A percentile compares a stretch with the other conserved stretches of the same genome.
Conservation (phyloP, 2,888 invertebrate species). For the Trachelus troglodyta region DNA sequence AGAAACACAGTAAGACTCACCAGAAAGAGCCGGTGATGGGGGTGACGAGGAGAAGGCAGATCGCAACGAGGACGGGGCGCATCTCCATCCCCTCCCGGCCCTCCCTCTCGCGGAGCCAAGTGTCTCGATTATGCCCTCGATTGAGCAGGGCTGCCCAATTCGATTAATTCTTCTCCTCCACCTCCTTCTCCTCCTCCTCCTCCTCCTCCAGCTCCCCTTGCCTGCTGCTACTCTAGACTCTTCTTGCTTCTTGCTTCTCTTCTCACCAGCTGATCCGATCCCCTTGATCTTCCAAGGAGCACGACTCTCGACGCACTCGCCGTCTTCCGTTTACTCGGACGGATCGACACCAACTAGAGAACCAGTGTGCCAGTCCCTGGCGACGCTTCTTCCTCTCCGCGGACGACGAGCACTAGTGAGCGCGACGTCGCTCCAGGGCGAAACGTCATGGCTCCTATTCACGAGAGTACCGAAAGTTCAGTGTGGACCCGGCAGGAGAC, state of each 20-base stretch:
- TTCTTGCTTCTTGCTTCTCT: slow-evolving; percentile 16
- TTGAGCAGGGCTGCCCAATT: slow-evolving; percentile 29
- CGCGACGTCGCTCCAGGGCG: background rate
- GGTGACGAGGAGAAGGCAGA: slow-evolving; percentile 87
- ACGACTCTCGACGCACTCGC: slow-evolving; percentile 30
- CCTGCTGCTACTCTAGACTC: slow-evolving; percentile 5
- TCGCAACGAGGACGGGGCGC: slow-evolving; percentile 84
- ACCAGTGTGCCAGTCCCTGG: background rate
- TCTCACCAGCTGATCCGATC: slow-evolving; percentile 17
- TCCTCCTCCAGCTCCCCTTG: slow-evolving; percentile 16
- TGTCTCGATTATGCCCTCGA: slow-evolving; percentile 20
- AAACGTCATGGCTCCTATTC: background rate
- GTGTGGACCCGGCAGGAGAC: background rate
- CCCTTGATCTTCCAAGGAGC: slow-evolving; percentile 22
- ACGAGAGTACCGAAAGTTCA: background rate
- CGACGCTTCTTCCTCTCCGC: background rate
- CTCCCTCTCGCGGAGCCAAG: slow-evolving; percentile 6
- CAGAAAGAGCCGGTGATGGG: slow-evolving; percentile 90
- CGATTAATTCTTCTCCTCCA: slow-evolving; percentile 32
- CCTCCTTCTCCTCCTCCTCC: slow-evolving; percentile 21
- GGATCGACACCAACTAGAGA: background rate
- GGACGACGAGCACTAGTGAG: background rate
- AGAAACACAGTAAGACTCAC: slow-evolving; percentile 71
- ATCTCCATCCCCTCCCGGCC: slow-evolving; percentile 66
- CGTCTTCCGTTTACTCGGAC: slow-evolving; percentile 34